These are phyloP conservation scores for Cerceris ruficornis DNA, from an alignment of 2,888 invertebrate genomes.

Conservation along the genomic window DNA sequence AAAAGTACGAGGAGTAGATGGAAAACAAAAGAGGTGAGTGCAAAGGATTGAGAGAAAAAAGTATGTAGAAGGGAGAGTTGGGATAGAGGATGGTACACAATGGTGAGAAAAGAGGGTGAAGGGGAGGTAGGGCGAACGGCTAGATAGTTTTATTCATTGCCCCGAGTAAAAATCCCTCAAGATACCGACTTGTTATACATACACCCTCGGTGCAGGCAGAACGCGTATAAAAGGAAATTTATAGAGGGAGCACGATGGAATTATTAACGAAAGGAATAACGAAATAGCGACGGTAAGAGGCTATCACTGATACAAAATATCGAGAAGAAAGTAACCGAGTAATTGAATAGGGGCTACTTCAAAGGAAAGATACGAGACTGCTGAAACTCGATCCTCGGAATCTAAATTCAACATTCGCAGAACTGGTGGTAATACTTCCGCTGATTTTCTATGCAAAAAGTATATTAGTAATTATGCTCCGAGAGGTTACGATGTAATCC, in stretches of 20 bases:
- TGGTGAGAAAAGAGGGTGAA: slow-evolving; percentile 1
- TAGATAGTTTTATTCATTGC: slow-evolving; percentile 52
- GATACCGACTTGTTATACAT: slow-evolving; percentile 22
- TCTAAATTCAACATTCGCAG: too few species aligned
- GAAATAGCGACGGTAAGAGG: slow-evolving; percentile 8
- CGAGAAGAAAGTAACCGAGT: slow-evolving; percentile 16
- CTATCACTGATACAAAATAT: slow-evolving; percentile 29
- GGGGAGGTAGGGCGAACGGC: slow-evolving; percentile 4
- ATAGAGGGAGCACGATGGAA: background rate
- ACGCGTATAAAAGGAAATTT: background rate
- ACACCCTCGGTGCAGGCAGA: background rate
- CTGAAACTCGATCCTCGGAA: too few species aligned
- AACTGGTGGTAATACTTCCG: background rate
- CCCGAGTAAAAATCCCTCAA: slow-evolving; percentile 16
- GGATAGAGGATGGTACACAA: slow-evolving; percentile 1
- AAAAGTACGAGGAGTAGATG: slow-evolving; percentile 25
- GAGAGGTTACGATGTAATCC: too few species aligned
- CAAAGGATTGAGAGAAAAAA: slow-evolving; percentile 34
- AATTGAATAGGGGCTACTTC: background rate
- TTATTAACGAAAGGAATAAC: slow-evolving; percentile 36
- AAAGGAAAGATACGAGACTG: slow-evolving; percentile 17
- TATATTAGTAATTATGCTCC: too few species aligned
- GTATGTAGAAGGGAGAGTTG: background rate
- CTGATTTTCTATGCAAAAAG: too few species aligned
- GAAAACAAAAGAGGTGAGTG: slow-evolving; percentile 40